These are phyloP conservation scores for Agrochola macilenta DNA, from an alignment of 2,888 invertebrate genomes.

Conservation along the genomic window DNA sequence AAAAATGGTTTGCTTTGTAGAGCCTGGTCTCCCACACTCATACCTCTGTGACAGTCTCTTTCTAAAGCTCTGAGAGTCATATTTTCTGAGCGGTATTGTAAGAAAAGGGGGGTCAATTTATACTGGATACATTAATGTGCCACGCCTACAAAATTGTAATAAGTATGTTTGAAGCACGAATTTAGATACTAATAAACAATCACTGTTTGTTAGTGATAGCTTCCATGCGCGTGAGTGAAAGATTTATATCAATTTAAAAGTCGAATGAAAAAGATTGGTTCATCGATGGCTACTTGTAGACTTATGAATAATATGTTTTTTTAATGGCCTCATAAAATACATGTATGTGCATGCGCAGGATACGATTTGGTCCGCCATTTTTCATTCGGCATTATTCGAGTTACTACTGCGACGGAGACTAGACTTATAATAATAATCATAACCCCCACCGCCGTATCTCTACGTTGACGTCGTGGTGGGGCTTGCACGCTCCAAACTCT, in stretches of 20 bases:
- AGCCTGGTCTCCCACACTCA: not conserved
- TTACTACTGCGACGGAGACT: no score
- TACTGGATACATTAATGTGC: slow-evolving; percentile 29
- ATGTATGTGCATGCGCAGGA: slow-evolving; percentile 1
- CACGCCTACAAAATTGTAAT: slow-evolving; percentile 38
- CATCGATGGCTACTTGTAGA: not conserved
- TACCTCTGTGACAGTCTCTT: not conserved
- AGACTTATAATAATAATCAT: no score
- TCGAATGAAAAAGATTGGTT: slow-evolving; percentile 1
- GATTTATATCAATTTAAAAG: not conserved
- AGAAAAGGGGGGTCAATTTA: slow-evolving; percentile 17
- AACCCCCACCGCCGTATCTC: no score
- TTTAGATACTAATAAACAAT: slow-evolving; percentile 6
- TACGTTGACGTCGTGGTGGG: no score
- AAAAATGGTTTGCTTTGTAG: not conserved
- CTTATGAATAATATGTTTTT: not conserved
- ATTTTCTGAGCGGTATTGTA: not conserved
- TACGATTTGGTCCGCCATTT: not conserved
- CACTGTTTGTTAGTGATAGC: not conserved
- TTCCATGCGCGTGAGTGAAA: not conserved
- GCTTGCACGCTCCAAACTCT: no score
- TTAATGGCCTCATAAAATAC: not conserved
- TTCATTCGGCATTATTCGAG: not conserved
- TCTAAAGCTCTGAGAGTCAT: not conserved
- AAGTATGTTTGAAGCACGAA: slow-evolving; percentile 16